Conservation (phyloP, 2,888 invertebrate species). For the Pterostichus madidus region DNA sequence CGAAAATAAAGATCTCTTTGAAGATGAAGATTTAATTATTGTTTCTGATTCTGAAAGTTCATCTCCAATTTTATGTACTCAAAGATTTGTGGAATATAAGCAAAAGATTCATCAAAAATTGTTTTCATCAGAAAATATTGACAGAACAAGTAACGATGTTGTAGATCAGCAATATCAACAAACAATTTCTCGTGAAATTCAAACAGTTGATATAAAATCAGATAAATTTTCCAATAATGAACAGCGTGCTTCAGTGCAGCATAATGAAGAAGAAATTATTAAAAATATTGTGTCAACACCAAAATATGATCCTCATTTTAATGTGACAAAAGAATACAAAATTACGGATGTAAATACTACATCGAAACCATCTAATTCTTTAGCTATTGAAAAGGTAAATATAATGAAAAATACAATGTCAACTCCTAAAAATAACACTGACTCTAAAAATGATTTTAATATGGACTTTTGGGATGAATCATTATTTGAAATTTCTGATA, state of each 20-base stretch:
- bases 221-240: too few species aligned
- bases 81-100: slow-evolving; percentile 16
- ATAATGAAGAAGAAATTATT: too few species aligned
- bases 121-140: slow-evolving; percentile 32
- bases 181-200: too few species aligned
- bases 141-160: not conserved
- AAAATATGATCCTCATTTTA: too few species aligned
- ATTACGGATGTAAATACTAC: too few species aligned
- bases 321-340: too few species aligned
- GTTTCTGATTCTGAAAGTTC: slow-evolving; percentile 40
- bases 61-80: slow-evolving; percentile 24
- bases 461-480: slow-evolving; percentile 60
- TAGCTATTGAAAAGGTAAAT: too few species aligned
- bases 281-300: too few species aligned
- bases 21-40: slow-evolving; percentile 24
- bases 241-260: too few species aligned
- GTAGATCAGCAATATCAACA: too few species aligned
- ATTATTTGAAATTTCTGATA: slow-evolving; percentile 53
- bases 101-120: slow-evolving; percentile 30
- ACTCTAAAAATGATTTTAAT: slow-evolving; percentile 15
- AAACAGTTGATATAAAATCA: too few species aligned
- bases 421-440: slow-evolving; percentile 10
- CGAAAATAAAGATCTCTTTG: not conserved
- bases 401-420: slow-evolving; percentile 9
- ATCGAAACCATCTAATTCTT: not conserved